Evolutionary conservation across 1,140 invertebrate genomes (phyloP), one percentile per base, ranked within the genome.

Genomic region (Calycopis cecrops): DNA sequence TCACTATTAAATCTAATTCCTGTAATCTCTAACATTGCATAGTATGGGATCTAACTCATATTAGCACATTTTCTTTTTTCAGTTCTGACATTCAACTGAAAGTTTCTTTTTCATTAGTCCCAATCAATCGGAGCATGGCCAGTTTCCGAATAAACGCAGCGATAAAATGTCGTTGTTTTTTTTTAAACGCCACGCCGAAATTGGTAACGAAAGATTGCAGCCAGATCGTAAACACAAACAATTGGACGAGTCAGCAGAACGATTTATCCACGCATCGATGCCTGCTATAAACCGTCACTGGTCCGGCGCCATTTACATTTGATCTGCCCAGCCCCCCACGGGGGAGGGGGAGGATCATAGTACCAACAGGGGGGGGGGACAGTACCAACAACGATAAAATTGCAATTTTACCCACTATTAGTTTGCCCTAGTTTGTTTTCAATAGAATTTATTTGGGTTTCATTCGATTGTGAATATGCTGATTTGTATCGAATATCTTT

Each of bases 391-490:
- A 44, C 40, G 58, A 49, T 52, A 58, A 58, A 58, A 58, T 58
- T 58, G 57, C 57, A 58, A 58, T 58, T 58, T 58, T 58, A 52
- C 40, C 40, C 51, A 40, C 35, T 52, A 52, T 52, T 52, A 52
- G 51, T 52, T 52, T 42, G 51, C 37, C 51, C 51, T 21, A 52
- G 51, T 52, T 52, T 52, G 18, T 52, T 52, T 52, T 52, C 51
- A 52, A 52, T 52, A 38, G 51, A 52, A 40, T 40, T 52, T 38
- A 52, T 52, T 52, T 52, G 51, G 51, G 38, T 52, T 52, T 52
- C 16, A 44, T 44, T 44, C 16, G 40, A 44, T 44, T 44, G 40
- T 44, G 40, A 44, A 44, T 44, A 44, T 44, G 40, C 40, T 44
- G 40, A 44, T 44, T 44, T 44, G 40, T 44, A 44, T 44, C 40